phyloP scores from a whole-genome alignment of 2,888 invertebrate species.

The Plutella xylostella region DNA sequence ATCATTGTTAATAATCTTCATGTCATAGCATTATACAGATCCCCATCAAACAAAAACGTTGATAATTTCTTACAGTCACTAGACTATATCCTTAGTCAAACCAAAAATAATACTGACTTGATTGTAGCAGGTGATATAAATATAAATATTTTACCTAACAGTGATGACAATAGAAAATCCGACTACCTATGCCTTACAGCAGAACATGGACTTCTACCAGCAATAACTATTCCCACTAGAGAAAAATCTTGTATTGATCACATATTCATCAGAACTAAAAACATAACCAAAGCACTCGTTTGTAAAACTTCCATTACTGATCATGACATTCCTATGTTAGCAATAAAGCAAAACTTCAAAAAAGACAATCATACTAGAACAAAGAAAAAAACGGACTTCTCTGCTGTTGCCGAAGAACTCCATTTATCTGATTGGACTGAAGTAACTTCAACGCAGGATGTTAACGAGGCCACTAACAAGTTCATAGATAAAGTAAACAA shows the following conservation, averaged over 20 bases:
- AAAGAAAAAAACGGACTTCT: too few relatives aligned
- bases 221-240: too few relatives aligned
- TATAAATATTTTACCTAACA: not conserved
- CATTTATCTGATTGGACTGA: too few relatives aligned
- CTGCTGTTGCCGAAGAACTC: conserved; percentile 79
- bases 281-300: not conserved
- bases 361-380: too few relatives aligned
- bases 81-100: not conserved
- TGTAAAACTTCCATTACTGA: not conserved
- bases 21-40: not conserved
- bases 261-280: not conserved
- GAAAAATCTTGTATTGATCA: too few relatives aligned
- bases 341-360: too few relatives aligned
- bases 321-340: not conserved
- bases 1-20: not conserved
- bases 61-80: not conserved
- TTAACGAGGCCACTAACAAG: too few relatives aligned
- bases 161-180: too few relatives aligned
- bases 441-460: too few relatives aligned
- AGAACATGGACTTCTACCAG: not conserved
- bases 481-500: not conserved
- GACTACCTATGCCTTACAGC: not conserved
- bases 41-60: too few relatives aligned
- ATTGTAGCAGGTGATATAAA: too few relatives aligned
- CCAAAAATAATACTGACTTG: not conserved